phyloP scores from a whole-genome alignment of 2,113 vertebrate species.

The Emydocephalus ijimae region DNA sequence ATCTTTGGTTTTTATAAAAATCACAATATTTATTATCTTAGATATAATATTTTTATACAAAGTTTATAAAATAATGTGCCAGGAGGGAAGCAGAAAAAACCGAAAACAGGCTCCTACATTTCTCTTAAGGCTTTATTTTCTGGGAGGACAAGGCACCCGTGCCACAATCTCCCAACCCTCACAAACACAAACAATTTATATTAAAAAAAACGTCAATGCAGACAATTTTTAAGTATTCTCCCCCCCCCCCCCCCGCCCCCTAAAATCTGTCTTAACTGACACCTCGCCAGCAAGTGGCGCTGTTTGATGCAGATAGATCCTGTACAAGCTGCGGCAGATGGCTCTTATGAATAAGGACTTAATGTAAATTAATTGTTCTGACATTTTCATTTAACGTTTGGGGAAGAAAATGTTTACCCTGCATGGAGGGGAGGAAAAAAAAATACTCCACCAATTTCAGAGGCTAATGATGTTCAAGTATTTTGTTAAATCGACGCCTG shows the following conservation, averaged over 20 bases:
- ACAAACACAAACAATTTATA: neutral
- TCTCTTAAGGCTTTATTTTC: neutral
- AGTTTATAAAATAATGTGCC: neutral
- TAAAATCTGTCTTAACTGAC: neutral
- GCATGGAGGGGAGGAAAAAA: neutral
- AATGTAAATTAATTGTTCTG: neutral
- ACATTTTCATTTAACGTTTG: neutral
- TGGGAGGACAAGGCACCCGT: neutral
- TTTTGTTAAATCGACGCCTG: neutral
- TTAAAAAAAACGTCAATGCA: neutral
- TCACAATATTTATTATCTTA: neutral
- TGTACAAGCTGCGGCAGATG: neutral
- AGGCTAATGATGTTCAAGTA: neutral
- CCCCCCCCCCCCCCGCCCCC: fast-evolving
- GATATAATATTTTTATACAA: neutral
- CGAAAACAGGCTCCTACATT: too few species aligned
- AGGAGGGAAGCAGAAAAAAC: neutral
- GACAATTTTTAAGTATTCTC: neutral
- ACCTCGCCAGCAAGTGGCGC: neutral
- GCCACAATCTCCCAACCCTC: neutral
- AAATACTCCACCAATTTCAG: neutral
- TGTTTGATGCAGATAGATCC: neutral
- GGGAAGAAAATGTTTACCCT: neutral
- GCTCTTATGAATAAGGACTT: neutral
- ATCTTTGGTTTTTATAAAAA: neutral